Percentiles rank a stretch among this genome's conserved stretches.
phyloP scores from a whole-genome alignment of 2,113 vertebrate genomes.

The Notarius lentiginosus region DNA sequence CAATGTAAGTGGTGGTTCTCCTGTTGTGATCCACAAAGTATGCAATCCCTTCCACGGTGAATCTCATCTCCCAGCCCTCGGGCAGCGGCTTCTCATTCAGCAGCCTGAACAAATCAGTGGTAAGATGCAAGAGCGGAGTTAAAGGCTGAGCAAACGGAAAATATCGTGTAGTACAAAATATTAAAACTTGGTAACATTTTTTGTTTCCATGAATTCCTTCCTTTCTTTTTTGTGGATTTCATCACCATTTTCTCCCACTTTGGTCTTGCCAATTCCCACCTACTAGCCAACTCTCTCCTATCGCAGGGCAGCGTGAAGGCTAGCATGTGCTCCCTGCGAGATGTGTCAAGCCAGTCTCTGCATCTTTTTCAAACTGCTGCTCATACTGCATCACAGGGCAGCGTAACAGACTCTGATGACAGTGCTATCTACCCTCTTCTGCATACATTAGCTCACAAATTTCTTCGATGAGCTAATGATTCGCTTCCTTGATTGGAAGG shows the following conservation, averaged over 20 bases:
- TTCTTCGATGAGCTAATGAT: not conserved
- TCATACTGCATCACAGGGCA: not conserved
- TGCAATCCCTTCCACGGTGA: conserved; percentile 94
- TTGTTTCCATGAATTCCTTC: not conserved
- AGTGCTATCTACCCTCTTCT: not conserved
- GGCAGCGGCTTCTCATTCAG: conserved; percentile 96
- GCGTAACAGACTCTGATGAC: no score
- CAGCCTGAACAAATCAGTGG: conserved; percentile 68
- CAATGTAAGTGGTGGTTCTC: conserved; percentile 93
- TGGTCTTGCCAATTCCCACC: not conserved
- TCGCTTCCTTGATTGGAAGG: not conserved
- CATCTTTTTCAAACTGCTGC: not conserved
- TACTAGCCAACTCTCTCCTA: not conserved
- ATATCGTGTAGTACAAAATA: not conserved
- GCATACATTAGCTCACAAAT: not conserved
- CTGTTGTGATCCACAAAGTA: conserved; percentile 98
- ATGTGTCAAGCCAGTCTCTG: not conserved
- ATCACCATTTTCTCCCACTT: not conserved
- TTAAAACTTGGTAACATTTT: not conserved
- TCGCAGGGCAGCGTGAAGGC: not conserved
- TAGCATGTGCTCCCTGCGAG: not conserved
- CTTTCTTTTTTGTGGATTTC: not conserved
- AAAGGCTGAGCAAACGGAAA: not conserved
- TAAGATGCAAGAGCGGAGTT: not conserved
- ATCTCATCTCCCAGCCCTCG: conserved; percentile 99